Conservation (phyloP, 2,113 vertebrate genomes). For the Promerops cafer region DNA sequence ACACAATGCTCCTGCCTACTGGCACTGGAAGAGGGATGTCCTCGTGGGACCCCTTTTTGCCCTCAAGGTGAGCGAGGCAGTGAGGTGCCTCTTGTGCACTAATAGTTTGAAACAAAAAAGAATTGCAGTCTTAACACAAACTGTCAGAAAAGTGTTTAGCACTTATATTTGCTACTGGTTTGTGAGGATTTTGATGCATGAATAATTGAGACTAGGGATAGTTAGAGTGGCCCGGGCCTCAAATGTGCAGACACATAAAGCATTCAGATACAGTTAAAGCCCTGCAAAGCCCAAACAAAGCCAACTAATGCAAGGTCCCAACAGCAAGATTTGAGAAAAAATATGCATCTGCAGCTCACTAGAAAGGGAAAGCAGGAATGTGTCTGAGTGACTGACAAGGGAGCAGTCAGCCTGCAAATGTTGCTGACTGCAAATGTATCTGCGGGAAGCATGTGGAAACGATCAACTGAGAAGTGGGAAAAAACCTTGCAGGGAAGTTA, state of each 20-base stretch:
- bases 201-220: neutral
- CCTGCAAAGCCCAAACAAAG: neutral
- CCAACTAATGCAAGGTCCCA: neutral
- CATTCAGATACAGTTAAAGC: neutral
- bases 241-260: accelerated
- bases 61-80: neutral
- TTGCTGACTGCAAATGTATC: neutral
- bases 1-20: neutral
- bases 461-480: neutral
- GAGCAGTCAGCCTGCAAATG: neutral
- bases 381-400: neutral
- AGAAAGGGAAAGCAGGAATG: neutral
- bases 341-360: neutral
- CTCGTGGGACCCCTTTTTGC: neutral
- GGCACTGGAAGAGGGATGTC: neutral
- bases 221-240: neutral
- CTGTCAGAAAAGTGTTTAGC: neutral
- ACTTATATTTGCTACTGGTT: neutral
- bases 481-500: neutral
- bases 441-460: neutral
- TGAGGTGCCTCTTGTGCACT: neutral
- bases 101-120: neutral
- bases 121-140: neutral
- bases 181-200: neutral
- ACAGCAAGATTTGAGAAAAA: neutral